Conservation (phyloP, 2,113 vertebrate species). For the Hiodon alosoides region DNA sequence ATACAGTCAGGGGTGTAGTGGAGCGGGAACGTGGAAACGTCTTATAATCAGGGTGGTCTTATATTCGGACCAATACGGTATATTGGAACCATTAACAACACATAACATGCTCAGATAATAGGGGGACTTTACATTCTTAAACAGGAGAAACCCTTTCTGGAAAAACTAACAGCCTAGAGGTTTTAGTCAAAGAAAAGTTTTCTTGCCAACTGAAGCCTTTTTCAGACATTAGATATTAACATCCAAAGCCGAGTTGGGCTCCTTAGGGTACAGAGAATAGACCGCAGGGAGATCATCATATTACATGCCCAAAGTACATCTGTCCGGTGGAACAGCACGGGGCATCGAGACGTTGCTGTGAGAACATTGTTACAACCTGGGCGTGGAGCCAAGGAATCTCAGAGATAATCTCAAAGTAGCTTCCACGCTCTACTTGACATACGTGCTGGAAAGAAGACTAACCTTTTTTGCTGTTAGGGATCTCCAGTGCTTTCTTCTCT, state of each 20-base stretch:
- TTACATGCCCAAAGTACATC: not conserved
- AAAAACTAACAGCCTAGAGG: constrained; percentile 9
- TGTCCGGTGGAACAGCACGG: not conserved
- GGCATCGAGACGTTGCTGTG: not conserved
- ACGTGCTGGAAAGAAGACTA: not conserved
- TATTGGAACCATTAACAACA: not conserved
- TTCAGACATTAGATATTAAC: constrained; percentile 16
- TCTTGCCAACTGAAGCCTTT: constrained; percentile 17
- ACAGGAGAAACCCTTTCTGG: not conserved
- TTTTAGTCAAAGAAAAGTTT: constrained; percentile 18
- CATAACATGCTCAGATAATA: not conserved
- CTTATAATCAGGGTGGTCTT: too few relatives aligned
- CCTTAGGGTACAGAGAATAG: constrained; percentile 2
- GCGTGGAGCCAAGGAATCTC: not conserved
- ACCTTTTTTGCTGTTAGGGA: not conserved
- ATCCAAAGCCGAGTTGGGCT: constrained; percentile 6
- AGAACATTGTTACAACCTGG: not conserved
- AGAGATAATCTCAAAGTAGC: not conserved
- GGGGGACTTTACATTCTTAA: not conserved
- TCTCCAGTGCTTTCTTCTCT: not conserved
- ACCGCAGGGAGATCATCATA: constrained; percentile 11
- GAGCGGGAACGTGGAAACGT: too few relatives aligned
- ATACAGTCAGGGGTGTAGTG: too few relatives aligned
- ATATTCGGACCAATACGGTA: not conserved
- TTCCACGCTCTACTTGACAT: not conserved